Conservation (phyloP, 1,140 invertebrate species). For the Cheumatopsyche charites region DNA sequence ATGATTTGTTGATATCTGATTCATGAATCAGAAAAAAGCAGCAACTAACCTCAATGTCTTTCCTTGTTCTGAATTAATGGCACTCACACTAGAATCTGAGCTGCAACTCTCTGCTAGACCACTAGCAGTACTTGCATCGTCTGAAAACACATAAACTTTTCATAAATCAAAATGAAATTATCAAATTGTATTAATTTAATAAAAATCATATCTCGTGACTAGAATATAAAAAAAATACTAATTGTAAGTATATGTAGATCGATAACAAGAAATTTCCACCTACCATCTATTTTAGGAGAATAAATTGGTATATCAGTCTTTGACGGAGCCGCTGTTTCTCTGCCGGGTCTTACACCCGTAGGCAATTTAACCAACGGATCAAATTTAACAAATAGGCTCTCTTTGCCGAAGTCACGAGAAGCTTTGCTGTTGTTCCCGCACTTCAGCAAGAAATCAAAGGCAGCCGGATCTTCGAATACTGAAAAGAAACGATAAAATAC, state of each 20-base stretch:
- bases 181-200: too few species aligned
- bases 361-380: conserved; percentile 61
- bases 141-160: conserved; percentile 36
- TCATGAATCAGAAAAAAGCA: too few species aligned
- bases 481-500: conserved; percentile 31
- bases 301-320: neutral
- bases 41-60: conserved; percentile 32
- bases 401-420: conserved; percentile 57
- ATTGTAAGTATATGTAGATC: too few species aligned
- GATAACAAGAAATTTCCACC: too few species aligned
- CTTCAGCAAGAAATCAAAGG: conserved; percentile 54
- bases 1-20: too few species aligned
- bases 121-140: conserved; percentile 46
- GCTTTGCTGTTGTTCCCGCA: conserved; percentile 47
- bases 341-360: conserved; percentile 41
- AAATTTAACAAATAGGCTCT: conserved; percentile 67
- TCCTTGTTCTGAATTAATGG: conserved; percentile 38
- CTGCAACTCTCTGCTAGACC: conserved; percentile 48
- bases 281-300: conserved; percentile 25
- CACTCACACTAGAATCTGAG: conserved; percentile 46
- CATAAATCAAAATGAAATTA: neutral
- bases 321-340: conserved; percentile 10
- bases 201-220: too few species aligned
- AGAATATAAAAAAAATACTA: too few species aligned
- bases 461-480: conserved; percentile 56